Evolutionary conservation across 2,888 invertebrate genomes (phyloP).

Genomic region (Philhelius pedissequus): DNA sequence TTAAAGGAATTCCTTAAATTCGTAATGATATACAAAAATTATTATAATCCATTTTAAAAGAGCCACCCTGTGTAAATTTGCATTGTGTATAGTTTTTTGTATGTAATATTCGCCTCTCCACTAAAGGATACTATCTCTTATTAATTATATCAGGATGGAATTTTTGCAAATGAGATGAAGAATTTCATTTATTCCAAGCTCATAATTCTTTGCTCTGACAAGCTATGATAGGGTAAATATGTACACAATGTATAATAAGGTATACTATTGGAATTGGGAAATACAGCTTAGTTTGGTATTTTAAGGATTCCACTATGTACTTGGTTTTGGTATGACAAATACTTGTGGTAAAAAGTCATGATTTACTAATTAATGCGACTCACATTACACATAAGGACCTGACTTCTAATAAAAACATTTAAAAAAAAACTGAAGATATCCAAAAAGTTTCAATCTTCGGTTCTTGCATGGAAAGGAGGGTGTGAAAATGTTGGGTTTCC

Average conservation of each 20-base stretch:
- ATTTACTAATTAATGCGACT: not conserved
- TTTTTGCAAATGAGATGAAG: conserved; percentile 37
- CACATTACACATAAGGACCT: too few relatives aligned
- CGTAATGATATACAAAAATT: too few relatives aligned
- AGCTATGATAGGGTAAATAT: conserved; percentile 3
- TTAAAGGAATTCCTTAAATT: too few relatives aligned
- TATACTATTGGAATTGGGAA: conserved; percentile 1
- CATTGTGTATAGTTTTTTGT: too few relatives aligned
- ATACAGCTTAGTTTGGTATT: not conserved
- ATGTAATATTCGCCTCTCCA: not conserved
- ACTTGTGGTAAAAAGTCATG: not conserved
- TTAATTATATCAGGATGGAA: conserved; percentile 58
- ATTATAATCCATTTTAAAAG: too few relatives aligned
- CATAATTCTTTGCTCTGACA: conserved; percentile 36
- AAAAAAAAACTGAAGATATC: too few relatives aligned
- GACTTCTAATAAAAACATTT: too few relatives aligned
- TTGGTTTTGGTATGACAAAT: not conserved
- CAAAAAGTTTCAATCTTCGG: too few relatives aligned
- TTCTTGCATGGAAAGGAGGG: too few relatives aligned
- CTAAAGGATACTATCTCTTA: conserved; percentile 58
- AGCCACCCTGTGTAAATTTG: too few relatives aligned
- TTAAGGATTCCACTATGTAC: not conserved
- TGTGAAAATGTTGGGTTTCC: too few relatives aligned
- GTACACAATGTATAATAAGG: too few relatives aligned
- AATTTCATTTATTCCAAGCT: conserved; percentile 46